Conservation (phyloP, 2,797 vertebrate species). For the Danio tinwini region DNA sequence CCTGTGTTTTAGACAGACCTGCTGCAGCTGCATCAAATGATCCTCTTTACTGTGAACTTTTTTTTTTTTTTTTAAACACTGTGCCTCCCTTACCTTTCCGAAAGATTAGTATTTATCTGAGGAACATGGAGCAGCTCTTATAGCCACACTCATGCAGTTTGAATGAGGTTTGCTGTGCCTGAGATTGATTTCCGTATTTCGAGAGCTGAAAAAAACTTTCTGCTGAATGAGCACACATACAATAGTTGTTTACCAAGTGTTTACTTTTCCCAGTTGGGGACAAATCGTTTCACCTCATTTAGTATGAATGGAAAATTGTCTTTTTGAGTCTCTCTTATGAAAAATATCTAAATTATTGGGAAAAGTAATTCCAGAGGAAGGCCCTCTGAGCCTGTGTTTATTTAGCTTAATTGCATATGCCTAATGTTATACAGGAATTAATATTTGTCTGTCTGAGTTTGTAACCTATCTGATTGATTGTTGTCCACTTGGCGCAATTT, state of each 20-base stretch:
- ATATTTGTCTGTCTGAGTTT: not conserved
- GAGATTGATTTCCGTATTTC: not conserved
- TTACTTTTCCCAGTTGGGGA: not conserved
- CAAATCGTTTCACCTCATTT: not conserved
- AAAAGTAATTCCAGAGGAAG: not conserved
- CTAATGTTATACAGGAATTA: not conserved
- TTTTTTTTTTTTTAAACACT: no score
- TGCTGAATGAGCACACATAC: not conserved
- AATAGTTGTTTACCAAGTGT: not conserved
- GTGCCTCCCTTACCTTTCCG: constrained; percentile 16
- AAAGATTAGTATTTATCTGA: constrained; percentile 2
- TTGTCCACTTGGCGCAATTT: not conserved
- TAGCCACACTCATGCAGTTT: not conserved
- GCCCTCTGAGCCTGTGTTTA: not conserved
- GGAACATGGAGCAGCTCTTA: not conserved
- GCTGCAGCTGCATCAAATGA: constrained; percentile 11
- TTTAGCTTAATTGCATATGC: not conserved
- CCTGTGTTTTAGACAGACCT: not conserved
- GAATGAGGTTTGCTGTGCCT: constrained; percentile 12
- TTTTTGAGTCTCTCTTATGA: not conserved
- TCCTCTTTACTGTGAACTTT: constrained; percentile 31
- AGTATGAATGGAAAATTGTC: constrained; percentile 2
- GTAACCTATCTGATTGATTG: not conserved
- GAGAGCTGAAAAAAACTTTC: not conserved
- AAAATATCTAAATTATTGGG: not conserved